phyloP scores from a whole-genome alignment of 2,888 invertebrate genomes.

The Diaperis boleti region DNA sequence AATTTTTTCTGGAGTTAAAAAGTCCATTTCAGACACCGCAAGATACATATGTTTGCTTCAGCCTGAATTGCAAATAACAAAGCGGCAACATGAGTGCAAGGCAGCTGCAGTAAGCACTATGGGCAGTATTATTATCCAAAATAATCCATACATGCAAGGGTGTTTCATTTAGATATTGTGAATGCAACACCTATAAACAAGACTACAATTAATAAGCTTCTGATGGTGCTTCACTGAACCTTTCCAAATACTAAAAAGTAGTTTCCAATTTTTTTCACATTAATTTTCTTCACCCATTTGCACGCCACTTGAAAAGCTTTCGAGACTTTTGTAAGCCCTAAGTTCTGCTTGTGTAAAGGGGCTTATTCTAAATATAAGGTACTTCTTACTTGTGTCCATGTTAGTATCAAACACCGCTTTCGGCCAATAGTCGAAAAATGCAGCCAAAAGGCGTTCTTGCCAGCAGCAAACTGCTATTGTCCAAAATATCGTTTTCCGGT shows the following conservation, averaged over 20 bases:
- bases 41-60: not conserved
- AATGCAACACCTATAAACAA: not conserved
- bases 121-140: not conserved
- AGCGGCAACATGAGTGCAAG: not conserved
- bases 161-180: too few relatives aligned
- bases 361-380: not conserved
- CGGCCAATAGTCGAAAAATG: too few relatives aligned
- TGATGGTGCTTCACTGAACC: not conserved
- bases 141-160: too few relatives aligned
- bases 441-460: too few relatives aligned
- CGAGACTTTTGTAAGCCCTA: conserved; percentile 2
- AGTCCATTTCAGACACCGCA: not conserved
- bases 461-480: too few relatives aligned
- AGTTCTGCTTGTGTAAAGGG: not conserved
- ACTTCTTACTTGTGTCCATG: not conserved
- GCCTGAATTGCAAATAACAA: too few relatives aligned
- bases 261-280: not conserved
- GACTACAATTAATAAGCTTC: not conserved
- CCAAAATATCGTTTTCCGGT: too few relatives aligned
- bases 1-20: not conserved
- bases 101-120: not conserved
- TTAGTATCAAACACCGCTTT: too few relatives aligned
- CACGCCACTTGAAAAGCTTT: not conserved
- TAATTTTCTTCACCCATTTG: conserved; percentile 1
- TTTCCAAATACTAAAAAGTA: not conserved